A percentile compares a stretch with the other conserved stretches of the same genome.
These are phyloP conservation scores for Antheraea mylitta DNA, from an alignment of 1,140 invertebrate genomes.

Conservation along the genomic window DNA sequence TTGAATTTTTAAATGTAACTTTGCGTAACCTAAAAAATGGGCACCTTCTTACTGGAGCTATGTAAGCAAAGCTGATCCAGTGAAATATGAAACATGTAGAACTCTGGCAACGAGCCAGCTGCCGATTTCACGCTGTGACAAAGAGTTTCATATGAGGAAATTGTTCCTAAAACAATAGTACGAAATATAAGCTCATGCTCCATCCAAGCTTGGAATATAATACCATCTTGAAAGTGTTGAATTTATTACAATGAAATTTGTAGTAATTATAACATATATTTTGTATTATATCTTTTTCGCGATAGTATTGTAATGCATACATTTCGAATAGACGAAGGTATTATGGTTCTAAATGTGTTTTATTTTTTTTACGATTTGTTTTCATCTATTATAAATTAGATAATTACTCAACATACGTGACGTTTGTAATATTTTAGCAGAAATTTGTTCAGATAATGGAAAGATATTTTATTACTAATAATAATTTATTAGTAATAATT, in stretches of 20 bases:
- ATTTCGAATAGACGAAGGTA: too few species aligned
- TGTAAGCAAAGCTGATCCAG: constrained; percentile 55
- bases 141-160: constrained; percentile 66
- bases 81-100: constrained; percentile 66
- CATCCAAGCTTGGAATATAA: constrained; percentile 26
- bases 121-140: constrained; percentile 59
- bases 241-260: background rate
- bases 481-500: too few species aligned
- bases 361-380: too few species aligned
- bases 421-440: too few species aligned
- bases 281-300: background rate
- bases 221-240: background rate
- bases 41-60: constrained; percentile 25
- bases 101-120: constrained; percentile 54
- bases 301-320: background rate
- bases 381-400: too few species aligned
- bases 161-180: constrained; percentile 62
- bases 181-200: constrained; percentile 52
- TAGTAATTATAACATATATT: background rate
- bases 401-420: too few species aligned
- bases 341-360: too few species aligned
- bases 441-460: too few species aligned
- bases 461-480: too few species aligned
- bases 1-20: too few species aligned
- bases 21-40: constrained; percentile 4